Percentiles rank a stretch among this genome's conserved stretches.
phyloP scores from a whole-genome alignment of 2,888 invertebrate genomes.

The Athalia rosae region DNA sequence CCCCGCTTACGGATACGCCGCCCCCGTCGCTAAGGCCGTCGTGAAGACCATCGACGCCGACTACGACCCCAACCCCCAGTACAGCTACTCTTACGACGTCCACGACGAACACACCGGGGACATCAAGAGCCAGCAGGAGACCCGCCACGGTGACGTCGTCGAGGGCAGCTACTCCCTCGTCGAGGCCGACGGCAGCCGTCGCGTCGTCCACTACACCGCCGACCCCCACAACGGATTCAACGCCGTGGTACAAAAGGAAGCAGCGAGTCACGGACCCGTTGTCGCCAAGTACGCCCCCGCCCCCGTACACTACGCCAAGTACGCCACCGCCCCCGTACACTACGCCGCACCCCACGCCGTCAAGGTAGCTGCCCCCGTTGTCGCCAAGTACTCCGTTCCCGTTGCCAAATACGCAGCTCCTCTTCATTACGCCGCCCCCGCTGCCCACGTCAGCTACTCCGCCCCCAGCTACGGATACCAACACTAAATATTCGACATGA shows the following conservation, averaged over 20 bases:
- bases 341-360: slow-evolving; percentile 67
- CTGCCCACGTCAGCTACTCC: slow-evolving; percentile 43
- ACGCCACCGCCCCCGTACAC: slow-evolving; percentile 54
- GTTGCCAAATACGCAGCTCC: slow-evolving; percentile 50
- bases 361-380: slow-evolving; percentile 57
- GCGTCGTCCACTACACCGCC: slow-evolving; percentile 56
- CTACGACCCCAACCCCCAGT: slow-evolving; percentile 63
- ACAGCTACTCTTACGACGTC: slow-evolving; percentile 60
- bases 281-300: slow-evolving; percentile 48
- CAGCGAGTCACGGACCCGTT: slow-evolving; percentile 42
- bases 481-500: slow-evolving; percentile 74
- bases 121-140: slow-evolving; percentile 60
- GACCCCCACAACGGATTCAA: slow-evolving; percentile 56
- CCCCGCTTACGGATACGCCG: slow-evolving; percentile 60
- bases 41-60: slow-evolving; percentile 60
- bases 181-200: slow-evolving; percentile 54
- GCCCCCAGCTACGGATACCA: slow-evolving; percentile 51
- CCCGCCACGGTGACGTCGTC: slow-evolving; percentile 61
- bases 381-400: slow-evolving; percentile 18
- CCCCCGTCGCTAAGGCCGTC: slow-evolving; percentile 55
- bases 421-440: slow-evolving; percentile 47
- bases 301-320: slow-evolving; percentile 41
- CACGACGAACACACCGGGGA: slow-evolving; percentile 61
- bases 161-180: slow-evolving; percentile 60
- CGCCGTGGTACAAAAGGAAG: slow-evolving; percentile 61